Base-by-base conservation (phyloP, 2,113 vertebrate species). In the Engraulis encrasicolus region DNA sequence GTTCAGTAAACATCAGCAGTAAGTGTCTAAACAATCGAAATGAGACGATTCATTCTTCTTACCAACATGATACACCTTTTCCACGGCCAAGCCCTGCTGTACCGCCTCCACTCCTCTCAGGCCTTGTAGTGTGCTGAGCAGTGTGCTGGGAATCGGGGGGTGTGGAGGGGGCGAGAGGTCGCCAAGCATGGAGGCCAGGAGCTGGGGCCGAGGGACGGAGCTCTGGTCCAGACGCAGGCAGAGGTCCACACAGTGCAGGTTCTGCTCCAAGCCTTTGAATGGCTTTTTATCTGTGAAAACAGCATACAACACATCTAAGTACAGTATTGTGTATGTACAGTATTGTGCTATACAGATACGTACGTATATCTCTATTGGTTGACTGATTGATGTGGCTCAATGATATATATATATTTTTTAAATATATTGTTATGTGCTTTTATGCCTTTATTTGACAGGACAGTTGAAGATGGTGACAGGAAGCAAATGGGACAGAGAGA, bases 151-250 rank as follows among this genome's bases (percentile, higher is more conserved):
- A 0, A 50, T 0, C 0, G 45, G 20, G 0, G 17, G 17, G 36
- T 20, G 12, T 27, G 49, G 79, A 2, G 11, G 40, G 0, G 0
- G 20, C 20, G 0, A 81, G 27, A 48, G 17, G 6, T 74, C 2
- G 6, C 74, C 12, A 18, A 84, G 12, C 90, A 87, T 36, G 15
- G 83, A 0, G 0, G 86, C 81, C 85, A 84, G 66, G 61, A 81
- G 1, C 74, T 48, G 40, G 61, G 82, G 50, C 83, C 77, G 1
- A 2, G 82, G 82, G 81, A 93, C 91, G 18, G 90, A 84, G 86
- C 93, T 92, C 6, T 86, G 84, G 48, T 99, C 97, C 1, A 99
- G 90, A 48, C 94, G 93, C 83, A 98, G 88, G 89, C 98, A 99
- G 17, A 93, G 9, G 71, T 94, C 92, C 84, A 99, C 88, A 0